phyloP scores from a whole-genome alignment of 2,797 vertebrate species.

The Girardinus metallicus region DNA sequence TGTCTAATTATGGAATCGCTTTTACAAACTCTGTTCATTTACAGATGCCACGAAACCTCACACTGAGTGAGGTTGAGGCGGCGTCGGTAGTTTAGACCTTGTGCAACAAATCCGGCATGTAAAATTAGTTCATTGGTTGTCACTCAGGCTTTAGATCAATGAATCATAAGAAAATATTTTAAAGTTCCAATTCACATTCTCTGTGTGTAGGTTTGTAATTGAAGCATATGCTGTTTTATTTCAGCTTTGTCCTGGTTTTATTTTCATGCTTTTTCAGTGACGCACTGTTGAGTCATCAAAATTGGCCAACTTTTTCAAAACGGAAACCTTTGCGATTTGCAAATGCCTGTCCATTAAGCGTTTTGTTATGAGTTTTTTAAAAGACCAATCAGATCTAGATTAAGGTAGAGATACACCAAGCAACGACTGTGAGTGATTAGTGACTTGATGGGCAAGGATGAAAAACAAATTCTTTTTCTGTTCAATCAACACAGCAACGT shows the following conservation, averaged over 20 bases:
- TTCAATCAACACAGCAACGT: not conserved
- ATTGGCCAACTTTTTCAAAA: not conserved
- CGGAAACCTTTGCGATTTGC: not conserved
- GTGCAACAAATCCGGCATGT: not conserved
- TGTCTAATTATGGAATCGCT: constrained; percentile 53
- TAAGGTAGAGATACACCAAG: not conserved
- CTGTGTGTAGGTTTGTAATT: not conserved
- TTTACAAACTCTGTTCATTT: constrained; percentile 27
- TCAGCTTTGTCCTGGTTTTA: not conserved
- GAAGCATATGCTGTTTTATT: not conserved
- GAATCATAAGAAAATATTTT: not conserved
- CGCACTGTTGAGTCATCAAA: not conserved
- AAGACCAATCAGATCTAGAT: not conserved
- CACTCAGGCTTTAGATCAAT: not conserved
- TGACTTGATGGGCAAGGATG: not conserved
- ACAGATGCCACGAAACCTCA: constrained; percentile 25
- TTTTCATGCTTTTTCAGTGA: not conserved
- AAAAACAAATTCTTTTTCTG: not conserved
- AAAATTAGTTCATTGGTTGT: not conserved
- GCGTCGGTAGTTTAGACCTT: constrained; percentile 21
- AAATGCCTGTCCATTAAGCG: not conserved
- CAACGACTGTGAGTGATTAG: not conserved
- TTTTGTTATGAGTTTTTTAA: not conserved
- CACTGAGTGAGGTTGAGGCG: constrained; percentile 28
- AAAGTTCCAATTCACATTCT: not conserved